Percentiles rank a stretch among this genome's conserved stretches.
Evolutionary conservation across 2,113 vertebrate species (phyloP).

Genomic region (Neodontobutis hainanensis): DNA sequence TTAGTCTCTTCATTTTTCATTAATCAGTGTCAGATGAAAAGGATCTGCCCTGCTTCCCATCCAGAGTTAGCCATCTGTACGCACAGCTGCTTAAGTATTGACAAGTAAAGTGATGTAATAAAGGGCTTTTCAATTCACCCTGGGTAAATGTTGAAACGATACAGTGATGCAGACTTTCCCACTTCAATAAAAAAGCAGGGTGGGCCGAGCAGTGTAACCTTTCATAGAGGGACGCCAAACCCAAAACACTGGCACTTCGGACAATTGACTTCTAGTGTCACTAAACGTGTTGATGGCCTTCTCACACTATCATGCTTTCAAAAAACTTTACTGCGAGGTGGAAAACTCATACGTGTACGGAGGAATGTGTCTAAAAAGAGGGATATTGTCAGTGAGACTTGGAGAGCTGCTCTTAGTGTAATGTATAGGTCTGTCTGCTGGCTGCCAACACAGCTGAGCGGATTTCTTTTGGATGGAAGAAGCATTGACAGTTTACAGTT

Average conservation of each 20-base stretch:
- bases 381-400: conserved; percentile 2
- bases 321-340: not conserved
- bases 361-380: conserved; percentile 6
- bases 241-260: not conserved
- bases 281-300: not conserved
- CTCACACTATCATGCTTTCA: not conserved
- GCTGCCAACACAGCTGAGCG: conserved; percentile 55
- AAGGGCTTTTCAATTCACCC: conserved; percentile 24
- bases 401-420: not conserved
- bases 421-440: conserved; percentile 15
- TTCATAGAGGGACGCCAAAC: conserved; percentile 1
- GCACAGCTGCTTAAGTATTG: conserved; percentile 37
- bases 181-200: not conserved
- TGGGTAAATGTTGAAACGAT: conserved; percentile 4
- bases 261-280: not conserved
- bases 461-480: conserved; percentile 20
- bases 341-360: conserved; percentile 3
- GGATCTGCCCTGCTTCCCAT: conserved; percentile 30
- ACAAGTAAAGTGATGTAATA: conserved; percentile 29
- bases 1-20: conserved; percentile 36
- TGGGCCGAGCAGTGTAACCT: not conserved
- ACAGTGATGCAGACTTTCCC: conserved; percentile 2
- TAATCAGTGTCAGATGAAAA: conserved; percentile 64
- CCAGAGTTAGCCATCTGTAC: conserved; percentile 14
- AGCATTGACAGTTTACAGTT: conserved; percentile 10